These are phyloP conservation scores for Triplophysa siluroides DNA, from an alignment of 2,113 vertebrate genomes.

Conservation along the genomic window DNA sequence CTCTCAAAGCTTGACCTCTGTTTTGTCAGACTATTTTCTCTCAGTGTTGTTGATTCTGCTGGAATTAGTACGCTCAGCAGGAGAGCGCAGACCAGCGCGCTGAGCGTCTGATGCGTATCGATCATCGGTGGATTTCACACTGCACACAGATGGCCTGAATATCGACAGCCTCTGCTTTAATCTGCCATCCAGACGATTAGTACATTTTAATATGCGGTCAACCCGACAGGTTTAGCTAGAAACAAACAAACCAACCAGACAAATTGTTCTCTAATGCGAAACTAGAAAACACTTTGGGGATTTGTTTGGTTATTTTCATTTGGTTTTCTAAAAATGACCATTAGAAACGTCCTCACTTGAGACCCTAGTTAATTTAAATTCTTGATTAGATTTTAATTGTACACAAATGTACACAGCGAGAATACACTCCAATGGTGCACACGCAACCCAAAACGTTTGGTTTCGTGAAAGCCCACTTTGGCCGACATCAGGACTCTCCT, in stretches of 20 bases:
- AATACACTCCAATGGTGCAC: not conserved
- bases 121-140: conserved; percentile 64
- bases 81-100: not conserved
- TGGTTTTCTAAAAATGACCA: not conserved
- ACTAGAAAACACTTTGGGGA: not conserved
- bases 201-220: not conserved
- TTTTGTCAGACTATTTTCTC: not conserved
- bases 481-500: not conserved
- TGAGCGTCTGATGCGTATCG: conserved; percentile 60
- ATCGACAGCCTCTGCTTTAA: conserved; percentile 48
- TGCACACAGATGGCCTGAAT: conserved; percentile 63
- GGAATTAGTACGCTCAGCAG: not conserved
- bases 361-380: not conserved
- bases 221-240: not conserved
- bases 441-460: not conserved
- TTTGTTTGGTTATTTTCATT: not conserved
- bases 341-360: not conserved
- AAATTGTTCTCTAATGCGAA: not conserved
- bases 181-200: conserved; percentile 65
- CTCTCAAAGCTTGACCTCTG: not conserved
- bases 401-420: not conserved
- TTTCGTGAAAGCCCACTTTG: not conserved
- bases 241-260: not conserved
- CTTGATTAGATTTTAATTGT: not conserved
- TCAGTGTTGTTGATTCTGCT: not conserved